Evolutionary conservation across 1,140 invertebrate species (phyloP).

Genomic region (Agrilus planipennis): DNA sequence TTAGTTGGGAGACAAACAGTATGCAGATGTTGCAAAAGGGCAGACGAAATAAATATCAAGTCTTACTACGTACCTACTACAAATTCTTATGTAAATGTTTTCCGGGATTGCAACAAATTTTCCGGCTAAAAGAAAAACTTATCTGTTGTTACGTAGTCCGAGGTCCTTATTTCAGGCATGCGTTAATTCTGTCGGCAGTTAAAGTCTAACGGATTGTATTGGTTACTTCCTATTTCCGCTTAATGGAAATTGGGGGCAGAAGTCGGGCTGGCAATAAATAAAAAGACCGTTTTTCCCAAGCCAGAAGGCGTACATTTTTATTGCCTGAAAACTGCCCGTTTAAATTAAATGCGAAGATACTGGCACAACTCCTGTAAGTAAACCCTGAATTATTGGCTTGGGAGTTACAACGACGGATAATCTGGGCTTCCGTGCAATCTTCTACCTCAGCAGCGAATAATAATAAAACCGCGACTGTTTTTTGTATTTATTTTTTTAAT

Average conservation of each 20-base stretch:
- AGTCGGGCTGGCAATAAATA: slow-evolving; percentile 29
- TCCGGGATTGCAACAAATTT: slow-evolving; percentile 31
- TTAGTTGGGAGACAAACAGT: slow-evolving; percentile 16
- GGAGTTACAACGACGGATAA: no score
- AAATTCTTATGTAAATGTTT: slow-evolving; percentile 32
- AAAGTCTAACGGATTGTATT: no score
- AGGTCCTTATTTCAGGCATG: no score
- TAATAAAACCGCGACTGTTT: no score
- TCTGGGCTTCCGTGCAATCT: background rate
- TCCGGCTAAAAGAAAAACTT: slow-evolving; percentile 26
- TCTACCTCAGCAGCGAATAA: no score
- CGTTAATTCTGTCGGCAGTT: no score
- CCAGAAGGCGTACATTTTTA: slow-evolving; percentile 38
- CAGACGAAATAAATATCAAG: slow-evolving; percentile 28
- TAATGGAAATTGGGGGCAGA: slow-evolving; percentile 8
- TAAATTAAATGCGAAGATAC: slow-evolving; percentile 36
- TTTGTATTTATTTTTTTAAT: no score
- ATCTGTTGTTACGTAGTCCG: no score
- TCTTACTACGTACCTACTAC: slow-evolving; percentile 12
- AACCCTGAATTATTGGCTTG: no score
- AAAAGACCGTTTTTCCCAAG: slow-evolving; percentile 34
- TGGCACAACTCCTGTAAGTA: no score
- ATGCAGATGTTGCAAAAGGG: slow-evolving; percentile 22
- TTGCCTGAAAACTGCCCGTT: slow-evolving; percentile 36
- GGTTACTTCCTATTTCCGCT: no score